Conservation (phyloP, 2,888 invertebrate species). For the Opisthograptis luteolata region DNA sequence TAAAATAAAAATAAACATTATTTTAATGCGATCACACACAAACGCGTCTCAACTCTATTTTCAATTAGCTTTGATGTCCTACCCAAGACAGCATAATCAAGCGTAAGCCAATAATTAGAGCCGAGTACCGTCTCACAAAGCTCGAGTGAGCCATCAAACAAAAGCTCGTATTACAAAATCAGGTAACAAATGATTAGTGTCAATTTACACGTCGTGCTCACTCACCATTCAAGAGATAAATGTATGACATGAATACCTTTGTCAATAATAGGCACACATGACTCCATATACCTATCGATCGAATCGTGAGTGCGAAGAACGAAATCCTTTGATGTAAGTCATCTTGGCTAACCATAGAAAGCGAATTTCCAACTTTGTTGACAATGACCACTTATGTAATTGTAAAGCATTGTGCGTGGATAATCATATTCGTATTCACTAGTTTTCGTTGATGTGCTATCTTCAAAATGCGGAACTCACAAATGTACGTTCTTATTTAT, state of each 20-base stretch:
- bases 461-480: conserved; percentile 22
- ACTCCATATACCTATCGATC: conserved; percentile 45
- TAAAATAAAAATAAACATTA: too few relatives aligned
- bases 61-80: conserved; percentile 19
- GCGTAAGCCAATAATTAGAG: conserved; percentile 26
- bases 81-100: conserved; percentile 33
- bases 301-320: conserved; percentile 45
- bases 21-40: not conserved
- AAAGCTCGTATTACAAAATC: conserved; percentile 44
- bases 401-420: conserved; percentile 59
- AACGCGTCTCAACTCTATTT: conserved; percentile 8
- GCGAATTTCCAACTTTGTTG: conserved; percentile 64
- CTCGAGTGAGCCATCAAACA: conserved; percentile 35
- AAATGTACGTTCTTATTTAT: conserved; percentile 9
- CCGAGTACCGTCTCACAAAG: conserved; percentile 25
- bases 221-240: conserved; percentile 37
- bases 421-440: conserved; percentile 46
- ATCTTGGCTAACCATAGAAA: conserved; percentile 61
- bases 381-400: conserved; percentile 68
- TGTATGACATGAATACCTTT: conserved; percentile 49
- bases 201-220: conserved; percentile 54
- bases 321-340: conserved; percentile 55
- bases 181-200: conserved; percentile 63
- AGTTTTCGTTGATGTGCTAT: conserved; percentile 31
- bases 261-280: conserved; percentile 39